phyloP scores from a whole-genome alignment of 2,113 vertebrate genomes.

The Baryphthengus martii region DNA sequence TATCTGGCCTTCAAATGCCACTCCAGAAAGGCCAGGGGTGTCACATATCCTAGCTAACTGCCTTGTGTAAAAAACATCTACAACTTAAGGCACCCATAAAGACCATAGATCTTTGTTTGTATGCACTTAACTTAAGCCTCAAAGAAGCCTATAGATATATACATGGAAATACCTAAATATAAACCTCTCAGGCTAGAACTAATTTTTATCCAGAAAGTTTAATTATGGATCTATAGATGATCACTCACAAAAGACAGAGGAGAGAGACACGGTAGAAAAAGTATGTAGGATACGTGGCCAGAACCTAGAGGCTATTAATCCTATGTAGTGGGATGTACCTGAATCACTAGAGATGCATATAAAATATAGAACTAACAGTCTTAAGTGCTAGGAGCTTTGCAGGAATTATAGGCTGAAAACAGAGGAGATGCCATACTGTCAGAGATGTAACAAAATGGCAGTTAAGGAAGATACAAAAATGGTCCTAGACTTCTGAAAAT shows the following conservation, averaged over 20 bases:
- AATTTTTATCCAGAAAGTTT: background rate
- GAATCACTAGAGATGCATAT: background rate
- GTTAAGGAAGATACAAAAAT: background rate
- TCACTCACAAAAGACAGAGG: background rate
- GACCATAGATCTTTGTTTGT: background rate
- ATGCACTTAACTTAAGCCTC: background rate
- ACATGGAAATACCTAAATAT: background rate
- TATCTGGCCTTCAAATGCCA: background rate
- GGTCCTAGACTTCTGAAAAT: background rate
- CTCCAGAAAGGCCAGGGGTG: background rate
- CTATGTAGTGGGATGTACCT: background rate
- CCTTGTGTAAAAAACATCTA: background rate
- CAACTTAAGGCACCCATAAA: background rate
- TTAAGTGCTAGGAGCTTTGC: background rate
- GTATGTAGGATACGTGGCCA: background rate
- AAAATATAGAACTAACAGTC: background rate
- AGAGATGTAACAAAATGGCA: background rate
- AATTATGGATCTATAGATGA: background rate
- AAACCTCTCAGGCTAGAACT: background rate
- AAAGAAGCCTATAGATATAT: background rate
- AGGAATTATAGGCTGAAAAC: background rate
- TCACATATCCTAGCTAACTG: background rate
- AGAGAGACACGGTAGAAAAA: background rate
- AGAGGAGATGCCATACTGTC: background rate
- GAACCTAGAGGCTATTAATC: background rate